Base-by-base conservation (phyloP, 2,888 invertebrate genomes). In the Spilosoma lubricipeda region DNA sequence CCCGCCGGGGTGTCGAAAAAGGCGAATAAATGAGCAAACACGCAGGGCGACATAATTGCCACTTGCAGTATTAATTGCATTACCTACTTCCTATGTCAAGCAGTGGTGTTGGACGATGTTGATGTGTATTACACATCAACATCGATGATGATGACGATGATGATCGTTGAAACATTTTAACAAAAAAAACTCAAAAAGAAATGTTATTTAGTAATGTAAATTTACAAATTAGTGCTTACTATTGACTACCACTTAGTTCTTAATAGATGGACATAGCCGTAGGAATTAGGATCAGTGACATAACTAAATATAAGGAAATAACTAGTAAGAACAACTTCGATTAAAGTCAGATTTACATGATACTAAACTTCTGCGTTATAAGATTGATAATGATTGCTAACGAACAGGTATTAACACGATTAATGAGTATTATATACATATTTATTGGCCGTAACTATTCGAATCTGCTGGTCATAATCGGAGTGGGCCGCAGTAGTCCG, bases 291-390 rank as follows among this genome's bases (percentile, higher is more conserved):
- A 42, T 56, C 39, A 52, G 67, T 76, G 59, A 71, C 73, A 48
- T 71, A 73, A 76, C 64, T 66, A n/a, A 71, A 71, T 71, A 48
- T 67, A 72, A 75, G 76, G 77, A 73, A 77, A 75, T 77, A 74
- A 74, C 72, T 73, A 59, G 69, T 67, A 7, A 75, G 56, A 48
- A 52, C 67, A 45, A 48, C 48, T 20, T n/a, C 27, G 67, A n/a
- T 65, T 42, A 70, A 68, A 73, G 67, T 73, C 67, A 76, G 33
- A 33, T 70, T 80, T 69, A 77, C 73, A 80, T 75, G 73, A 70
- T 74, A 75, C 56, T 66, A 66, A 56, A 56, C 52, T 56, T 56
- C 9, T 23, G 23, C 23, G 11, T n/a, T 56, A 11, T 9, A 56
- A 56, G 52, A 56, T n/a, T 56, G n/a, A n/a, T 56, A 56, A 56